Evolutionary conservation across 1,140 invertebrate species (phyloP).

Genomic region (Ceratina calcarata): DNA sequence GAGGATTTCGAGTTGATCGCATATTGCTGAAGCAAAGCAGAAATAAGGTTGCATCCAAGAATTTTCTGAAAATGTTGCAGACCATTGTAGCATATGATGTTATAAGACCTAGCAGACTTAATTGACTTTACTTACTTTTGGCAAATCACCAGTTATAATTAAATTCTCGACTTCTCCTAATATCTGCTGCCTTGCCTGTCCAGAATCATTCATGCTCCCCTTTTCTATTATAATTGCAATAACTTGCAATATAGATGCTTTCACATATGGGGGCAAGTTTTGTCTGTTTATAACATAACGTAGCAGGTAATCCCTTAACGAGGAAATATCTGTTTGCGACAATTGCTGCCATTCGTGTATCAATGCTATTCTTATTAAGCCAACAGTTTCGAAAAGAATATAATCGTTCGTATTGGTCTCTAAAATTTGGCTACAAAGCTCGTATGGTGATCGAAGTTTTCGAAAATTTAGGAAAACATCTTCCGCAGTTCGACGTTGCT

Average conservation of each 20-base stretch:
- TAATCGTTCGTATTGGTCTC: constrained; percentile 90
- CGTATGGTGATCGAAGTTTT: constrained; percentile 90
- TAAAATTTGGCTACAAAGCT: constrained; percentile 89
- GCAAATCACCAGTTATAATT: constrained; percentile 84
- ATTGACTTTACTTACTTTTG: constrained; percentile 75
- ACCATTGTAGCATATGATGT: constrained; percentile 19
- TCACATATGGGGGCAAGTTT: constrained; percentile 82
- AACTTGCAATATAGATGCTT: constrained; percentile 87
- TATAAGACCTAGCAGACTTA: constrained; percentile 5
- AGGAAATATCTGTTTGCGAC: constrained; percentile 84
- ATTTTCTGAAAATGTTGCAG: constrained; percentile 81
- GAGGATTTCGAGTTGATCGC: constrained; percentile 91
- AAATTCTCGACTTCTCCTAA: constrained; percentile 88
- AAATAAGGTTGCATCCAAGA: constrained; percentile 90
- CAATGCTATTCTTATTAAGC: constrained; percentile 90
- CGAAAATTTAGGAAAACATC: constrained; percentile 89
- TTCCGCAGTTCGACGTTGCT: constrained; percentile 90
- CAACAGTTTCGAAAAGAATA: constrained; percentile 92
- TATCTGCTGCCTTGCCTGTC: constrained; percentile 85
- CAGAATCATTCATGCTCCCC: constrained; percentile 87
- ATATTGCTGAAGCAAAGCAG: constrained; percentile 92
- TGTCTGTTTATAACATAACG: constrained; percentile 87
- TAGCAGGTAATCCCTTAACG: constrained; percentile 89
- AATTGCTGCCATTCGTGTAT: constrained; percentile 91
- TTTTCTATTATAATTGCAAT: constrained; percentile 94